Conservation (phyloP, 2,797 vertebrate genomes). For the Anabas testudineus region DNA sequence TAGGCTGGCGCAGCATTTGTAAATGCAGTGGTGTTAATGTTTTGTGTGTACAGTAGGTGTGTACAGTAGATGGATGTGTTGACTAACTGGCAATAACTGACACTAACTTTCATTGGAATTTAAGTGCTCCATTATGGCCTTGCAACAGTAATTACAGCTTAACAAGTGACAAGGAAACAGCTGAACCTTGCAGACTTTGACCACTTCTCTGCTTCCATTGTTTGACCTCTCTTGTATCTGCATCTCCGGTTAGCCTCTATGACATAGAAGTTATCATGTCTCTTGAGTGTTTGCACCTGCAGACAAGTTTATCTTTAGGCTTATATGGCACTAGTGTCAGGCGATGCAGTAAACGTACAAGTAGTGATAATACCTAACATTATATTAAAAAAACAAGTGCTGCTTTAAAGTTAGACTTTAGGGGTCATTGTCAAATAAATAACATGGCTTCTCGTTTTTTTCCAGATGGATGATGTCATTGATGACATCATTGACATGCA, state of each 20-base stretch:
- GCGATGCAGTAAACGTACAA: slow-evolving; percentile 1
- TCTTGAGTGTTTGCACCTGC: slow-evolving; percentile 28
- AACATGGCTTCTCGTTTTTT: slow-evolving; percentile 12
- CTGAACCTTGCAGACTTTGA: slow-evolving; percentile 83
- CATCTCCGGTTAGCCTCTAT: slow-evolving; percentile 12
- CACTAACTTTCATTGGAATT: slow-evolving; percentile 77
- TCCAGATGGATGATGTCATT: slow-evolving; percentile 96
- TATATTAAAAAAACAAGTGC: not conserved
- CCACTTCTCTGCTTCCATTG: slow-evolving; percentile 57
- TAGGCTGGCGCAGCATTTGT: slow-evolving; percentile 22
- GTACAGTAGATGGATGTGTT: slow-evolving; percentile 54
- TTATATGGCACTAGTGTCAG: slow-evolving; percentile 18
- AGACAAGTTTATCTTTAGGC: slow-evolving; percentile 15
- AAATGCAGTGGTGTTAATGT: slow-evolving; percentile 50
- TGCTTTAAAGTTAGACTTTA: not conserved
- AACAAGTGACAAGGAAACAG: slow-evolving; percentile 81
- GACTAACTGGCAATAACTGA: slow-evolving; percentile 71
- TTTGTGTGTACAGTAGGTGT: slow-evolving; percentile 30
- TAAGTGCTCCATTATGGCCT: slow-evolving; percentile 84
- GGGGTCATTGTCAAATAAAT: not conserved
- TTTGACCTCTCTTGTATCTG: slow-evolving; percentile 21
- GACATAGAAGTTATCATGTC: slow-evolving; percentile 15
- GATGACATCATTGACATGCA: slow-evolving; percentile 97
- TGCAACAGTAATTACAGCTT: slow-evolving; percentile 84
- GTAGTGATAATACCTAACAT: not conserved